Base-by-base conservation (phyloP, 1,140 invertebrate species). In the Dinothrombium tinctorium region DNA sequence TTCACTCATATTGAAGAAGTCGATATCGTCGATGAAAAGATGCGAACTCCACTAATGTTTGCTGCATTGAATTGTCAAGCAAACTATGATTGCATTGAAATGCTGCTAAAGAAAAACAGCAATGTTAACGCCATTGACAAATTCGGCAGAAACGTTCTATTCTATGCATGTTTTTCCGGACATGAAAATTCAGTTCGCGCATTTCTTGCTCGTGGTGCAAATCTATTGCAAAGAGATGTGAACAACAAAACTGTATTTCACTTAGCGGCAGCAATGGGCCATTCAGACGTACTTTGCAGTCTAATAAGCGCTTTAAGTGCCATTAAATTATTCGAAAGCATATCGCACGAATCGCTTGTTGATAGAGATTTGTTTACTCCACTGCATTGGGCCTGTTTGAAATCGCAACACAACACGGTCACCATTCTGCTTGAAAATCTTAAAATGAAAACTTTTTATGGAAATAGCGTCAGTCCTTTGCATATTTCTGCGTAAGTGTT, bases 71-170 rank as follows among this genome's bases (percentile, higher is more conserved):
- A 64, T 40, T 28, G 26, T 28, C 67, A 68, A 14, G 2, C 4
- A 2, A 32, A 26, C 11, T 2, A n/a, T 24, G 64, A 70, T 47
- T 57, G 55, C 28, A 8, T 52, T 66, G 67, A 68, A 44, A 46
- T 68, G 29, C 49, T 71, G 14, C 51, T 69, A 32, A 59, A 63
- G 37, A 53, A 59, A 51, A 61, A 63, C 41, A 61, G 66, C 7
- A 57, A 71, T 47, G 52, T 68, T 11, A 57, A 57, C 15, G 20
- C 24, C 9, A 20, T 8, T 4, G 37, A 43, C 32, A 19, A 5
- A 1, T 2, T 28, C 28, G 4, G 26, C 6, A 23, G 42, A 11
- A 39, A 39, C 21, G 22, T 22, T 17, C 36, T 43, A 2, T 43
- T 43, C 19, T 43, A 38, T 33, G 28, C 35, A 2, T 14, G 37